These are phyloP conservation scores for Caenorhabditis panamensis DNA, from an alignment of 2,888 invertebrate genomes.

Conservation along the genomic window DNA sequence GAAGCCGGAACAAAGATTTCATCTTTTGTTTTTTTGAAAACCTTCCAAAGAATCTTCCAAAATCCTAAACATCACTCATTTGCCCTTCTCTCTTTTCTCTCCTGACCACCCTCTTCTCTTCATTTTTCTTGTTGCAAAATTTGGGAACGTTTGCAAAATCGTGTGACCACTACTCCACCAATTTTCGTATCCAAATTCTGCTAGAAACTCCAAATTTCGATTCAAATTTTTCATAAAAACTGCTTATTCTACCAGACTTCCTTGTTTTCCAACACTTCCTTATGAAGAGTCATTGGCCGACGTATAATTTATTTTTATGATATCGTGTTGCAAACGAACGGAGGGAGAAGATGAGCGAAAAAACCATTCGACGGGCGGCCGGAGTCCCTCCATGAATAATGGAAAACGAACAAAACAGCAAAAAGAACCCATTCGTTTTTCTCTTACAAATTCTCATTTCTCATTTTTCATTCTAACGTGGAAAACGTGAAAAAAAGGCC, in stretches of 20 bases:
- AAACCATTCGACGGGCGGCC: not conserved
- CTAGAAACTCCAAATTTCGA: not conserved
- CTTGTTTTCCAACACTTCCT: constrained; percentile 5
- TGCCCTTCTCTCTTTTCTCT: not conserved
- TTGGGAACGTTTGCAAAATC: not conserved
- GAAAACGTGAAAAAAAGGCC: not conserved
- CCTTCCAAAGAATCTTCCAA: not conserved
- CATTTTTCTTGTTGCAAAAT: no score
- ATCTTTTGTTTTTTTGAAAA: not conserved
- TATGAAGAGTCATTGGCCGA: not conserved
- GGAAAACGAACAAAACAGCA: not conserved
- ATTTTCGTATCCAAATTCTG: not conserved
- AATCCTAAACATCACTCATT: constrained; percentile 3
- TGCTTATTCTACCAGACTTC: not conserved
- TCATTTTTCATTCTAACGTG: constrained; percentile 1
- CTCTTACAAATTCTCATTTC: not conserved
- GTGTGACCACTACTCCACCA: not conserved
- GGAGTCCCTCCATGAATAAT: constrained; percentile 22
- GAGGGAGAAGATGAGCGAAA: not conserved
- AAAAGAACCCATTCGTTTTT: not conserved
- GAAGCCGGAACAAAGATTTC: no score
- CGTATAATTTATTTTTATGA: constrained; percentile 17
- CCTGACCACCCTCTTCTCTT: not conserved
- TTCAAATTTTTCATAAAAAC: not conserved
- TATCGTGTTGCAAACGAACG: constrained; percentile 22